Conservation (phyloP, 2,797 vertebrate genomes). For the Harpagifer antarcticus region DNA sequence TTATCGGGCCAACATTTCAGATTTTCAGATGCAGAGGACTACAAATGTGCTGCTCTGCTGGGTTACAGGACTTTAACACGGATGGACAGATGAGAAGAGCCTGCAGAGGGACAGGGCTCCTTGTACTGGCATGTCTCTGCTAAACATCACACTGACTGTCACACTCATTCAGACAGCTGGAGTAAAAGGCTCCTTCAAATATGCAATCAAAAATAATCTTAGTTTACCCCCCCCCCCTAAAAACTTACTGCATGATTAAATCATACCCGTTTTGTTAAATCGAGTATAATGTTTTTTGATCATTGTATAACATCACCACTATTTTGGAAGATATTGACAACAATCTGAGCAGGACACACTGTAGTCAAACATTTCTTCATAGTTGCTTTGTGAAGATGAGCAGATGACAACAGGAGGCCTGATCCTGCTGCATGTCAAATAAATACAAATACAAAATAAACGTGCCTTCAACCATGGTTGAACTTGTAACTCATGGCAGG, state of each 20-base stretch:
- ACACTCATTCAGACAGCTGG: neutral
- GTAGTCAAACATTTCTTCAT: too few species aligned
- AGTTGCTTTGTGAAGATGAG: neutral
- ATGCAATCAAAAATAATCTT: neutral
- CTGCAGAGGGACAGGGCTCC: neutral
- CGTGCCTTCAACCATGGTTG: slow-evolving; percentile 10
- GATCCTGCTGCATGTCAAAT: neutral
- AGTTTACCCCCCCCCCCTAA: neutral
- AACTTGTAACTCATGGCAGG: slow-evolving; percentile 19
- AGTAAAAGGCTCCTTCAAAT: neutral
- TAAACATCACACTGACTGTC: slow-evolving; percentile 4
- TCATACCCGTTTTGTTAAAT: neutral
- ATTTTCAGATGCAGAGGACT: neutral
- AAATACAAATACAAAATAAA: too few species aligned
- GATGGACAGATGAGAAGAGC: slow-evolving; percentile 28
- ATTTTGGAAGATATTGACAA: neutral
- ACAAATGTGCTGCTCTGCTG: neutral
- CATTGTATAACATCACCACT: neutral
- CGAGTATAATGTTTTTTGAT: too few species aligned
- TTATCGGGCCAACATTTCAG: neutral
- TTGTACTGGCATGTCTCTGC: neutral
- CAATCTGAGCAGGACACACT: too few species aligned
- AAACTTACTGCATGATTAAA: neutral
- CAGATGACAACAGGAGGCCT: slow-evolving; percentile 1
- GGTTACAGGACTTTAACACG: slow-evolving; percentile 14